phyloP scores from a whole-genome alignment of 2,888 invertebrate genomes.

The Dicyrtoma fusca region DNA sequence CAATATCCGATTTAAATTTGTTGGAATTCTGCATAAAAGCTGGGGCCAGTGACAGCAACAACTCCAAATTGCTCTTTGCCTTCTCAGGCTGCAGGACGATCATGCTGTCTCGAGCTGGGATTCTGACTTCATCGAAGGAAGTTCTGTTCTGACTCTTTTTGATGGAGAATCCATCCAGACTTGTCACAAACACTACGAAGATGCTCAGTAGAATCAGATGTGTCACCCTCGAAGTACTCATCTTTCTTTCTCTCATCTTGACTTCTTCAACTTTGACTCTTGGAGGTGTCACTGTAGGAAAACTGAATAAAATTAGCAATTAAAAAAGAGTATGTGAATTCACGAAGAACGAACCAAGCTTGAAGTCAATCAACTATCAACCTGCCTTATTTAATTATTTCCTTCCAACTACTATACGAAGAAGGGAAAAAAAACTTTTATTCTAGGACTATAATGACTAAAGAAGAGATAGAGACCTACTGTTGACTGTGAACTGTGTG shows the following conservation, averaged over 20 bases:
- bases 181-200: background rate
- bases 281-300: too few relatives aligned
- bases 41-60: constrained; percentile 12
- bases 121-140: background rate
- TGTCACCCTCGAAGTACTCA: background rate
- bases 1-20: constrained; percentile 9
- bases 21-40: background rate
- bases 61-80: constrained; percentile 27
- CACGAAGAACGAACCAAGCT: too few relatives aligned
- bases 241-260: background rate
- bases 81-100: constrained; percentile 10
- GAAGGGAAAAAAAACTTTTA: too few relatives aligned
- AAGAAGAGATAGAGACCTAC: too few relatives aligned
- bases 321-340: too few relatives aligned
- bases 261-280: background rate
- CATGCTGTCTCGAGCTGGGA: background rate
- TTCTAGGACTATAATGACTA: too few relatives aligned
- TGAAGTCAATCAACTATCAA: too few relatives aligned
- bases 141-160: background rate
- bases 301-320: too few relatives aligned
- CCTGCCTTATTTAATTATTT: too few relatives aligned
- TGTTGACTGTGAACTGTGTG: too few relatives aligned
- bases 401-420: too few relatives aligned
- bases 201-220: background rate
- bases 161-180: background rate